Conservation (phyloP, 1,140 invertebrate genomes). For the Sitophilus oryzae region DNA sequence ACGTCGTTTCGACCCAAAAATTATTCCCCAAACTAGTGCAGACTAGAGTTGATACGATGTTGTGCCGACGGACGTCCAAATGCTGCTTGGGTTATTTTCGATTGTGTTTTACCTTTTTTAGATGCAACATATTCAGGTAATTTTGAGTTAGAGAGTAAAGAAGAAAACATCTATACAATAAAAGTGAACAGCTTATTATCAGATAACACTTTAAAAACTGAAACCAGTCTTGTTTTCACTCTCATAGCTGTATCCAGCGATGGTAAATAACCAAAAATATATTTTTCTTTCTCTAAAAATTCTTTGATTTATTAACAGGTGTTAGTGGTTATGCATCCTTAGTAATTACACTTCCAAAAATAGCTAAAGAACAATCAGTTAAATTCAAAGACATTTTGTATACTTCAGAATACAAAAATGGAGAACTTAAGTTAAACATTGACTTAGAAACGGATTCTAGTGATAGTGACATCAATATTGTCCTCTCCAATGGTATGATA, state of each 20-base stretch:
- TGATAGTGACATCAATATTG: constrained; percentile 3
- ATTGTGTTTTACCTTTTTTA: too few relatives aligned
- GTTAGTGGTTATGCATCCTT: constrained; percentile 12
- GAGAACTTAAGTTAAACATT: background rate
- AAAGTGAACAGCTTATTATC: background rate
- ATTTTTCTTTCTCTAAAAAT: background rate
- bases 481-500: constrained; percentile 18
- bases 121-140: too few relatives aligned
- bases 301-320: background rate
- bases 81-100: too few relatives aligned
- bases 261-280: background rate
- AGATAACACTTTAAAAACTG: background rate
- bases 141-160: too few relatives aligned
- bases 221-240: constrained; percentile 14
- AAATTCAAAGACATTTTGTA: constrained; percentile 17
- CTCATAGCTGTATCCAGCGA: constrained; percentile 9
- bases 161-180: background rate
- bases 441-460: background rate
- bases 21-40: too few relatives aligned
- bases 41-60: too few relatives aligned
- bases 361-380: constrained; percentile 1
- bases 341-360: constrained; percentile 22
- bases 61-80: too few relatives aligned
- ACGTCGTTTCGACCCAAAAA: too few relatives aligned
- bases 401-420: constrained; percentile 9